A percentile compares a stretch with the other conserved stretches of the same genome.
These are phyloP conservation scores for Enteromius afrohamiltoni DNA, from an alignment of 2,797 vertebrate genomes.

Conservation along the genomic window DNA sequence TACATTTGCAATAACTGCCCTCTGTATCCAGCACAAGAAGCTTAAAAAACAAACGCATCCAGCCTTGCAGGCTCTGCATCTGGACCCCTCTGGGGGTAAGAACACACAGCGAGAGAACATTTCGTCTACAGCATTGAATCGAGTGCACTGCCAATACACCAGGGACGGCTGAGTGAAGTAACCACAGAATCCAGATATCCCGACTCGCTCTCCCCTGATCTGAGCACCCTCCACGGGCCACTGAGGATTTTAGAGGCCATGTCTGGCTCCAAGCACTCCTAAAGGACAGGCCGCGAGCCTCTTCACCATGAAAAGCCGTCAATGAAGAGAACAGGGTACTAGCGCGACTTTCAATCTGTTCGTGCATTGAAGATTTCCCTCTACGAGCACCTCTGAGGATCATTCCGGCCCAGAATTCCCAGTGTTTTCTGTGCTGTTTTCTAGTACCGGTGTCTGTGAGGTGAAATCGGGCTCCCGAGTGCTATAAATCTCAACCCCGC, in stretches of 20 bases:
- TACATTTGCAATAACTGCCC: background rate
- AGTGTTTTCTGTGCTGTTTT: slow-evolving; percentile 27
- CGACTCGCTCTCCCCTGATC: slow-evolving; percentile 41
- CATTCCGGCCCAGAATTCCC: slow-evolving; percentile 28
- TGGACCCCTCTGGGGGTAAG: slow-evolving; percentile 22
- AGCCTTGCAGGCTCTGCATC: slow-evolving; percentile 28
- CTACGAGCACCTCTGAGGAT: slow-evolving; percentile 13
- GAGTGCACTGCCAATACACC: slow-evolving; percentile 45
- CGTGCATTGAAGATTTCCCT: slow-evolving; percentile 37
- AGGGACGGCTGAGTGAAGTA: slow-evolving; percentile 32
- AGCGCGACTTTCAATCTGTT: slow-evolving; percentile 7
- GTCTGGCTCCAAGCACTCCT: slow-evolving; percentile 50
- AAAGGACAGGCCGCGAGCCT: slow-evolving; percentile 38
- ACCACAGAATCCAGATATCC: slow-evolving; percentile 40
- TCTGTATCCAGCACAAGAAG: background rate
- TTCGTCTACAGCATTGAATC: slow-evolving; percentile 44
- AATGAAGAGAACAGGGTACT: slow-evolving; percentile 38
- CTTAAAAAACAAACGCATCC: background rate
- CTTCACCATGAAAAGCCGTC: slow-evolving; percentile 49
- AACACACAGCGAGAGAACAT: slow-evolving; percentile 42
- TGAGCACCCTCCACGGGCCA: slow-evolving; percentile 51
- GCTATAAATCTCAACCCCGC: slow-evolving; percentile 52
- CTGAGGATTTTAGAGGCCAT: slow-evolving; percentile 34
- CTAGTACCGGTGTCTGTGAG: slow-evolving; percentile 7
- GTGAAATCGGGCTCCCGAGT: background rate